Percentiles rank a stretch among this genome's conserved stretches.
Evolutionary conservation across 1,140 invertebrate species (phyloP).

Genomic region (Zaprionus nigranus): DNA sequence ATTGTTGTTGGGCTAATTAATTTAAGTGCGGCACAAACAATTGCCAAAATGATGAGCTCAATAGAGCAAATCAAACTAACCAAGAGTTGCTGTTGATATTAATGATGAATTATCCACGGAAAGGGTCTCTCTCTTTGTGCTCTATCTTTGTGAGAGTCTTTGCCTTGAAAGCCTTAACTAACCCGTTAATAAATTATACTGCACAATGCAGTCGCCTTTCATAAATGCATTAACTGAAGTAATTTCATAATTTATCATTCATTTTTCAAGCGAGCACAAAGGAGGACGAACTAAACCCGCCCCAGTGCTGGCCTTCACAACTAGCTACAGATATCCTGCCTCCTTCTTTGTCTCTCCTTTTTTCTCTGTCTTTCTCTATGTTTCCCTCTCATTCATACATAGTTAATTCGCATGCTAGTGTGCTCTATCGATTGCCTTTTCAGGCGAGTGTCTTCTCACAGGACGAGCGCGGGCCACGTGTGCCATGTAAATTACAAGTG

Average conservation of each 20-base stretch:
- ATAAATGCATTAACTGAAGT: constrained; percentile 55
- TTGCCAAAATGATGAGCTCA: constrained; percentile 16
- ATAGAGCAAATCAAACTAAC: constrained; percentile 7
- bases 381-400: constrained; percentile 23
- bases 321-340: not conserved
- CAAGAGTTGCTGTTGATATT: not conserved
- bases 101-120: not conserved
- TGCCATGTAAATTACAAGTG: constrained; percentile 76
- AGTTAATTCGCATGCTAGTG: constrained; percentile 64
- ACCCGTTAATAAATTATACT: constrained; percentile 1
- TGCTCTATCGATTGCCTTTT: constrained; percentile 70
- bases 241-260: constrained; percentile 55
- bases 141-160: not conserved
- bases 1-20: constrained; percentile 63
- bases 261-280: constrained; percentile 55
- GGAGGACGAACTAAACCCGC: constrained; percentile 5
- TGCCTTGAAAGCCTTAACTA: not conserved
- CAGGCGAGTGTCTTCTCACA: constrained; percentile 60
- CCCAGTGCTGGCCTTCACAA: not conserved
- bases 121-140: not conserved
- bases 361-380: not conserved
- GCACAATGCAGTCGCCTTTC: constrained; percentile 51
- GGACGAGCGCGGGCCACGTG: constrained; percentile 61
- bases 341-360: not conserved
- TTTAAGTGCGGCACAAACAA: constrained; percentile 16